Evolutionary conservation across 2,888 invertebrate genomes (phyloP).

Genomic region (Drosophila histrio): DNA sequence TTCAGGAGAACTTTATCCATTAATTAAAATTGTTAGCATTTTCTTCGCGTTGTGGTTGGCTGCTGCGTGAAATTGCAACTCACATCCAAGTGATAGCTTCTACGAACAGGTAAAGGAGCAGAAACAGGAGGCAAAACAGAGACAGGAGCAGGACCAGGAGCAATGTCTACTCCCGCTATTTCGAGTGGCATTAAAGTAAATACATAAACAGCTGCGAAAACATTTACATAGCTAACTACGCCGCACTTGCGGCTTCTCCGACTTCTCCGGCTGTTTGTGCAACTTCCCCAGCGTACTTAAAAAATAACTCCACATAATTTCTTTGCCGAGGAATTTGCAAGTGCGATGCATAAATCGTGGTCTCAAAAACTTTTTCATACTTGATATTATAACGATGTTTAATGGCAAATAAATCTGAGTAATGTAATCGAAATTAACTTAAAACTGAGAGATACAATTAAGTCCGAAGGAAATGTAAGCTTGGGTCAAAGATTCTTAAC

Average conservation of each 20-base stretch:
- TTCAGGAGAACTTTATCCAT: constrained; percentile 82
- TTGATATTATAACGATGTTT: constrained; percentile 52
- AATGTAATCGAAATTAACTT: constrained; percentile 68
- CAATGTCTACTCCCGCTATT: constrained; percentile 17
- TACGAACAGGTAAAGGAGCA: background rate
- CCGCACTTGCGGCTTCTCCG: constrained; percentile 47
- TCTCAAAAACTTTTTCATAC: constrained; percentile 62
- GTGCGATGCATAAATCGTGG: constrained; percentile 68
- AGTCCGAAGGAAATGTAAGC: background rate
- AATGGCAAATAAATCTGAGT: constrained; percentile 72
- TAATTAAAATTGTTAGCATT: constrained; percentile 83
- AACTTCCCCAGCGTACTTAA: constrained; percentile 16
- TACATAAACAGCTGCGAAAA: constrained; percentile 73
- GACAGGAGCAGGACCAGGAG: background rate
- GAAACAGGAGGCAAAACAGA: background rate
- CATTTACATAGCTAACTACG: constrained; percentile 76
- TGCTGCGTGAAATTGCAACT: constrained; percentile 45
- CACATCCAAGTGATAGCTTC: constrained; percentile 3
- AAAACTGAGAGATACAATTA: background rate
- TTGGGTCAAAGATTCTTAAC: background rate
- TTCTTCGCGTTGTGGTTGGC: constrained; percentile 63
- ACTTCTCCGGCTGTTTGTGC: constrained; percentile 21
- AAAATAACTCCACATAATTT: constrained; percentile 38
- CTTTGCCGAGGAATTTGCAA: constrained; percentile 37
- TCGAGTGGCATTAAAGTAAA: constrained; percentile 72